These are phyloP conservation scores for Acyrthosiphon pisum DNA, from an alignment of 1,140 invertebrate genomes.

Conservation along the genomic window DNA sequence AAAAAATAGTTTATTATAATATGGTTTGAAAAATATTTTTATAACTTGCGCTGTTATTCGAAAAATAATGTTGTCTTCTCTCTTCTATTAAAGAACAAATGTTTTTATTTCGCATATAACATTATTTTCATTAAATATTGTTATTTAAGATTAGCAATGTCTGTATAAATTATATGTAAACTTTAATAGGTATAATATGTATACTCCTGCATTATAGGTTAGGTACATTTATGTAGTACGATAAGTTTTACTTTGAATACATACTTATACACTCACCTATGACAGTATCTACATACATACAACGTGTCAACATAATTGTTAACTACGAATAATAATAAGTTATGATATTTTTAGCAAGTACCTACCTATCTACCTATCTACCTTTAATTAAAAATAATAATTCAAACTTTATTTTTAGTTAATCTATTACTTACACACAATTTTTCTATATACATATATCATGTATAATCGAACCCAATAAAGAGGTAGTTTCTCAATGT, in stretches of 20 bases:
- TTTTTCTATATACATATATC: background rate
- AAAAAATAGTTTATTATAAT: background rate
- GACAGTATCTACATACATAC: background rate
- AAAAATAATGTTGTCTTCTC: background rate
- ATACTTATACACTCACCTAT: background rate
- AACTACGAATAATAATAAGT: background rate
- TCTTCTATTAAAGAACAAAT: background rate
- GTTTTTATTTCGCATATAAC: background rate
- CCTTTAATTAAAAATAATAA: background rate
- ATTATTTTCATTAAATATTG: slow-evolving; percentile 12
- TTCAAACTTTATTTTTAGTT: background rate
- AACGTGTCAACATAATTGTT: background rate
- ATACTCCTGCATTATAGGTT: background rate
- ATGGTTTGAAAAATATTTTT: background rate
- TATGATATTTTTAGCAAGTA: background rate
- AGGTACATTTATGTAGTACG: background rate
- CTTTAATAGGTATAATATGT: background rate
- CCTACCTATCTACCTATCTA: background rate
- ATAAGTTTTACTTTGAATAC: slow-evolving; percentile 8
- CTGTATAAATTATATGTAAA: background rate
- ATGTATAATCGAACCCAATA: background rate
- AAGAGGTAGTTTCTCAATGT: background rate
- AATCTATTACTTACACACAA: background rate
- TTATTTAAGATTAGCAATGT: background rate
- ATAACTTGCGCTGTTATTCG: background rate